A percentile compares a stretch with the other conserved stretches of the same genome.
These are phyloP conservation scores for Apamea sordens DNA, from an alignment of 2,888 invertebrate genomes.

Conservation along the genomic window DNA sequence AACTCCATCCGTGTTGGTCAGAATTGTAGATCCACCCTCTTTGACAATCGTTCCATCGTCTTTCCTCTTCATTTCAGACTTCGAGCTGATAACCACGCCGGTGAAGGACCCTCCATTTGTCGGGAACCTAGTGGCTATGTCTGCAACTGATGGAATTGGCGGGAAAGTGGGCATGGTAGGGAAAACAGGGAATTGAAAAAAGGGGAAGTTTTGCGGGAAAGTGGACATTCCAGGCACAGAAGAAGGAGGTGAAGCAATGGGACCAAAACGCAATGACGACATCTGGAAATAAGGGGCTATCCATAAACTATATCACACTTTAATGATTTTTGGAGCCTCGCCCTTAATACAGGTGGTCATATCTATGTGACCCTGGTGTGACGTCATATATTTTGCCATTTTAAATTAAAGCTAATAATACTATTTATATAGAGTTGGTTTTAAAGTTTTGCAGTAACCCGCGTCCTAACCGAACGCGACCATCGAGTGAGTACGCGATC, in stretches of 20 bases:
- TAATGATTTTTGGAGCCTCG: too few species aligned
- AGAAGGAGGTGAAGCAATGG: not conserved
- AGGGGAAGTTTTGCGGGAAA: constrained; percentile 25
- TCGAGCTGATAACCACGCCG: constrained; percentile 67
- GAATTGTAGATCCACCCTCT: constrained; percentile 28
- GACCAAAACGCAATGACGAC: constrained; percentile 43
- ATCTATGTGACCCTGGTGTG: not conserved
- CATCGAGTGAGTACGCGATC: not conserved
- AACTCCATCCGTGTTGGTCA: constrained; percentile 54
- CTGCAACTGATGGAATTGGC: constrained; percentile 62
- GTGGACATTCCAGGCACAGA: constrained; percentile 1
- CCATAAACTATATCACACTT: not conserved
- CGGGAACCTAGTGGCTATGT: constrained; percentile 67
- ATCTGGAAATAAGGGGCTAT: constrained; percentile 58
- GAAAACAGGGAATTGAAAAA: constrained; percentile 9
- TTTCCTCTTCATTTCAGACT: not conserved
- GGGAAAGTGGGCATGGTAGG: constrained; percentile 60
- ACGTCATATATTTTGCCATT: not conserved
- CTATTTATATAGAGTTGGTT: not conserved
- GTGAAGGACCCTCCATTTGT: constrained; percentile 67
- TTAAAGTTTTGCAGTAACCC: not conserved
- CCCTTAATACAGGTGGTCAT: not conserved
- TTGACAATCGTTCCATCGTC: constrained; percentile 41
- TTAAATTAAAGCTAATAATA: not conserved
- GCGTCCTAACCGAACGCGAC: not conserved